These are phyloP conservation scores for Hipposideros larvatus DNA, from an alignment of 2,797 vertebrate species.

Conservation along the genomic window DNA sequence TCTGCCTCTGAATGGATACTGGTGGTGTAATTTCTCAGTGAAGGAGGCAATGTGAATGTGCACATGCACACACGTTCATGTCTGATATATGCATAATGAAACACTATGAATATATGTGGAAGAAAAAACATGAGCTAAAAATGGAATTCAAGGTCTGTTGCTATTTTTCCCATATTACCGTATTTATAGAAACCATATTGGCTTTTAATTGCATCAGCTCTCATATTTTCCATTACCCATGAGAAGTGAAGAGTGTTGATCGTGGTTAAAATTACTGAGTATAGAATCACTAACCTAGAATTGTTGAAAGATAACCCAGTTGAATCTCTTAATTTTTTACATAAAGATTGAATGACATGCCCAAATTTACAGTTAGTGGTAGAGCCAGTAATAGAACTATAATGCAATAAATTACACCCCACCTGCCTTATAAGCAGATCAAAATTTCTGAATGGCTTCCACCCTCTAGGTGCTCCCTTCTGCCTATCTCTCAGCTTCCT, in stretches of 20 bases:
- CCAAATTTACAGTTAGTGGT: neutral
- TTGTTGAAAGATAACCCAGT: neutral
- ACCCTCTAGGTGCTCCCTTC: neutral
- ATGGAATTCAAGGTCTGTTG: neutral
- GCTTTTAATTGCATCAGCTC: neutral
- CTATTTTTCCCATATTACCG: neutral
- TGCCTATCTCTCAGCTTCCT: neutral
- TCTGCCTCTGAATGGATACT: slow-evolving; percentile 2
- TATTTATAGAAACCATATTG: slow-evolving; percentile 20
- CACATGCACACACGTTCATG: neutral
- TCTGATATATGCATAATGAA: neutral
- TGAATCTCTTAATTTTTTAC: neutral
- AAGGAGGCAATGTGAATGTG: neutral
- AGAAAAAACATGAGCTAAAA: neutral
- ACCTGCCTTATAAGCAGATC: neutral
- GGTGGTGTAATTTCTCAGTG: neutral
- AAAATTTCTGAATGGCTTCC: neutral
- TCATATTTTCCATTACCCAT: neutral
- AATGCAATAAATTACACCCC: neutral
- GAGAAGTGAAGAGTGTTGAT: neutral
- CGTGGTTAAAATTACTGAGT: neutral
- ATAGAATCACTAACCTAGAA: neutral
- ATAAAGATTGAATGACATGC: neutral
- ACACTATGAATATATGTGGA: neutral
- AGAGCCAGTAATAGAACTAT: neutral